Percentiles rank a stretch among this genome's conserved stretches.
Conservation (phyloP, 1,140 invertebrate species). For the Proales similis region DNA sequence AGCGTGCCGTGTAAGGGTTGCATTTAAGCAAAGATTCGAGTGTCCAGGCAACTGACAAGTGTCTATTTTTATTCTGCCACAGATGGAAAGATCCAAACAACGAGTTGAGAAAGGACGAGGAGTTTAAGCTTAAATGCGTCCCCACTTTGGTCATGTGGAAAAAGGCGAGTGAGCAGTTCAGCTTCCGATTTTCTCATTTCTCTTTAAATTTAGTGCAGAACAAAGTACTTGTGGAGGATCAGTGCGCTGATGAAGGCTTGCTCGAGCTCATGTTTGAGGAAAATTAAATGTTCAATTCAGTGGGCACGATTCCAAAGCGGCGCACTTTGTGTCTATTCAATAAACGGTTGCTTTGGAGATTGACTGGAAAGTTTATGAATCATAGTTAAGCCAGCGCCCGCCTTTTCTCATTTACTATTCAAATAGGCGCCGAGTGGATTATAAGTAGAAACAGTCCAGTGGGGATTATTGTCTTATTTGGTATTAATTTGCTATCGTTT, state of each 20-base stretch:
- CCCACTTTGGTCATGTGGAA: conserved; percentile 34
- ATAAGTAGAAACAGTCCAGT: too few species aligned
- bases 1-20: conserved; percentile 7
- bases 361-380: too few species aligned
- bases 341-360: too few species aligned
- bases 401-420: too few species aligned
- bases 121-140: conserved; percentile 19
- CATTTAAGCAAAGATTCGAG: background rate
- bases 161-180: background rate
- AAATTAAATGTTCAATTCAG: too few species aligned
- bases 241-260: conserved; percentile 32
- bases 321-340: too few species aligned
- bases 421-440: too few species aligned
- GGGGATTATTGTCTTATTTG: too few species aligned
- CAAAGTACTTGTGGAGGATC: conserved; percentile 16
- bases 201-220: conserved; percentile 8
- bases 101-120: conserved; percentile 24
- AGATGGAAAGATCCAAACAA: conserved; percentile 35
- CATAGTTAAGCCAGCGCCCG: too few species aligned
- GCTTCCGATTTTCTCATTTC: background rate
- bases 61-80: background rate
- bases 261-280: conserved; percentile 28
- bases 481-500: too few species aligned
- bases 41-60: background rate
- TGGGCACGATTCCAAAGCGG: too few species aligned